phyloP scores from a whole-genome alignment of 2,797 vertebrate species.

The Characodon lateralis region DNA sequence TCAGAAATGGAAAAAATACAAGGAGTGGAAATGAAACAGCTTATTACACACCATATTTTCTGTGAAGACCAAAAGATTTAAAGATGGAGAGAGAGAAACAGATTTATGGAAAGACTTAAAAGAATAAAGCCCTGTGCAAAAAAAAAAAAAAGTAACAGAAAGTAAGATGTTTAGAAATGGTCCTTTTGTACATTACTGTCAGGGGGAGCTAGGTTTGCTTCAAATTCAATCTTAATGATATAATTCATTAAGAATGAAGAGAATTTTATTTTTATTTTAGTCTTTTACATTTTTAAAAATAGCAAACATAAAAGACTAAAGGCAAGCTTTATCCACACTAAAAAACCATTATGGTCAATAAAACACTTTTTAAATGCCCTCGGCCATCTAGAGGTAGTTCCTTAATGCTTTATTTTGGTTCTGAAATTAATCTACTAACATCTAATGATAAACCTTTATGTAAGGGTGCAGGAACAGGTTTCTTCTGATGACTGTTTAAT shows the following conservation, averaged over 20 bases:
- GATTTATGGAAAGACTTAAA: conserved; percentile 22
- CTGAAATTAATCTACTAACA: not conserved
- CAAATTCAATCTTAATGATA: conserved; percentile 4
- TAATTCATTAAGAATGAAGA: not conserved
- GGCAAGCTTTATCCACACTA: not conserved
- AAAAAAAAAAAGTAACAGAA: not conserved
- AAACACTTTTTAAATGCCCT: not conserved
- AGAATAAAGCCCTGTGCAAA: not conserved
- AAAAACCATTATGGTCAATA: not conserved
- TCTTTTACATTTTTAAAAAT: not conserved
- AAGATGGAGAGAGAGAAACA: conserved; percentile 46
- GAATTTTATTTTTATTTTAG: not conserved
- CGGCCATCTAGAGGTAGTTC: not conserved
- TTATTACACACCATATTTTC: conserved; percentile 67
- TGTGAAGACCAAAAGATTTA: conserved; percentile 54
- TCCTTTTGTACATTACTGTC: not conserved
- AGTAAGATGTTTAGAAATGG: conserved; percentile 1
- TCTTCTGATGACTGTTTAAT: conserved; percentile 1
- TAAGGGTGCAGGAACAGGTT: not conserved
- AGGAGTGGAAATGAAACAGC: conserved; percentile 72
- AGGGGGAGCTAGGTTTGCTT: not conserved
- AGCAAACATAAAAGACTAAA: not conserved
- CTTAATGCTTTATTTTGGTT: not conserved
- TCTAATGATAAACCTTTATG: not conserved
- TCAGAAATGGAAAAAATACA: conserved; percentile 64